A percentile compares a stretch with the other conserved stretches of the same genome.
Evolutionary conservation across 2,113 vertebrate species (phyloP).

Genomic region (Pagrus major): DNA sequence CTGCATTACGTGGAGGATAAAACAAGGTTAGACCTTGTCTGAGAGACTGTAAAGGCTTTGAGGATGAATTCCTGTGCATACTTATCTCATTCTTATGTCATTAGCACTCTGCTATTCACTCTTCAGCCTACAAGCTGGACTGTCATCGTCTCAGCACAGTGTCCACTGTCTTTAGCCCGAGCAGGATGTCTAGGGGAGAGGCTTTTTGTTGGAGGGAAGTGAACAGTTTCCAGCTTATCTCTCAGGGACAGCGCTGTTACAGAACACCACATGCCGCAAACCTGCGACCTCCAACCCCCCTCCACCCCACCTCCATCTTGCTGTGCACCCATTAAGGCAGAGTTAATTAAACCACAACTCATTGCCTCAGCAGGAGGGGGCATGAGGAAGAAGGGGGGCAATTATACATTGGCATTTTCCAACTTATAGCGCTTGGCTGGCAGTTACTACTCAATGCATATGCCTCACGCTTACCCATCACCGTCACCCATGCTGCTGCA

Average conservation of each 20-base stretch:
- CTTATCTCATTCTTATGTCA: slow-evolving; percentile 60
- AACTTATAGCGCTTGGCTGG: slow-evolving; percentile 58
- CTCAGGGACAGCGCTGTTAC: slow-evolving; percentile 62
- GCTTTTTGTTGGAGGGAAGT: slow-evolving; percentile 35
- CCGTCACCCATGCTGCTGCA: neutral
- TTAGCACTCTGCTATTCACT: slow-evolving; percentile 56
- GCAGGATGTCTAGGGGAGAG: slow-evolving; percentile 20
- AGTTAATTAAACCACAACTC: slow-evolving; percentile 85
- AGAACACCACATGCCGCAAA: slow-evolving; percentile 54
- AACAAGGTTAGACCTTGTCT: slow-evolving; percentile 68
- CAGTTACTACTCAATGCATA: slow-evolving; percentile 41
- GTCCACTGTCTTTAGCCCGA: slow-evolving; percentile 38
- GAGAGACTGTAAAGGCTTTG: slow-evolving; percentile 51
- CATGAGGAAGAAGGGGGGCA: slow-evolving; percentile 24
- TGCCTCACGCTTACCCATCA: slow-evolving; percentile 18
- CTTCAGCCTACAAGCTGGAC: slow-evolving; percentile 29
- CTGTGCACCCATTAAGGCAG: slow-evolving; percentile 79
- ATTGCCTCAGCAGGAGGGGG: slow-evolving; percentile 71
- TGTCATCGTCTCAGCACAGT: slow-evolving; percentile 29
- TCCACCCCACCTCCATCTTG: slow-evolving; percentile 53
- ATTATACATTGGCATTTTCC: slow-evolving; percentile 74
- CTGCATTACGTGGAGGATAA: slow-evolving; percentile 45
- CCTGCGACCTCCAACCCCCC: slow-evolving; percentile 52
- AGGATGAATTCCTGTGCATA: slow-evolving; percentile 58
- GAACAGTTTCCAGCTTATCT: slow-evolving; percentile 66